Conservation (phyloP, 2,888 invertebrate genomes). For the Sesamia inferens region DNA sequence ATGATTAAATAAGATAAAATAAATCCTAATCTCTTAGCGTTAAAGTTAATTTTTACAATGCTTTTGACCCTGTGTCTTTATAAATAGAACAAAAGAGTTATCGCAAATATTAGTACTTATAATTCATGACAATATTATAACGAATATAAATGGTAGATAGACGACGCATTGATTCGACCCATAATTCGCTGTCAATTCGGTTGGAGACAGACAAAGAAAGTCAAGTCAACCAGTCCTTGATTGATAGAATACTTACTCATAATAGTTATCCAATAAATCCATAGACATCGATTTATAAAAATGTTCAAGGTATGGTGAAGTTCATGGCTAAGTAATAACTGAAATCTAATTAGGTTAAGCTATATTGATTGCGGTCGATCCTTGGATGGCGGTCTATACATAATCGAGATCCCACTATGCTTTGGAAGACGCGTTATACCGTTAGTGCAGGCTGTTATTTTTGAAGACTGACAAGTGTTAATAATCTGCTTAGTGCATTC, state of each 20-base stretch:
- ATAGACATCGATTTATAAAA: constrained; percentile 17
- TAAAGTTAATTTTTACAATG: too few relatives aligned
- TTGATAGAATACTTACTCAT: constrained; percentile 16
- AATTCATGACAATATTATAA: neutral
- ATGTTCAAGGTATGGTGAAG: neutral
- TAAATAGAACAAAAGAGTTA: neutral
- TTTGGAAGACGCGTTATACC: neutral
- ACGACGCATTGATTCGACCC: neutral
- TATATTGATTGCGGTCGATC: neutral
- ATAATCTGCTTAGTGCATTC: neutral
- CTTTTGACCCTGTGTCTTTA: too few relatives aligned
- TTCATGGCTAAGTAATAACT: neutral
- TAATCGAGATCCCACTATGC: neutral
- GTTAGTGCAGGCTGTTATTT: neutral
- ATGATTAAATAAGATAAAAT: too few relatives aligned
- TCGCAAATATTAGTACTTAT: neutral
- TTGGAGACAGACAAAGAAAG: constrained; percentile 15
- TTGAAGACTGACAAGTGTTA: neutral
- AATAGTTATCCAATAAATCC: constrained; percentile 1
- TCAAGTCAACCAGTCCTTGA: constrained; percentile 9
- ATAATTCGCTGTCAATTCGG: constrained; percentile 11
- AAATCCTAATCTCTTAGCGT: too few relatives aligned
- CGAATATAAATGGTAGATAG: neutral
- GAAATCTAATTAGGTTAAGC: neutral
- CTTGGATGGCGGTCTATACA: neutral